Evolutionary conservation across 2,888 invertebrate genomes (phyloP).

Genomic region (Monoplex corrugatus): DNA sequence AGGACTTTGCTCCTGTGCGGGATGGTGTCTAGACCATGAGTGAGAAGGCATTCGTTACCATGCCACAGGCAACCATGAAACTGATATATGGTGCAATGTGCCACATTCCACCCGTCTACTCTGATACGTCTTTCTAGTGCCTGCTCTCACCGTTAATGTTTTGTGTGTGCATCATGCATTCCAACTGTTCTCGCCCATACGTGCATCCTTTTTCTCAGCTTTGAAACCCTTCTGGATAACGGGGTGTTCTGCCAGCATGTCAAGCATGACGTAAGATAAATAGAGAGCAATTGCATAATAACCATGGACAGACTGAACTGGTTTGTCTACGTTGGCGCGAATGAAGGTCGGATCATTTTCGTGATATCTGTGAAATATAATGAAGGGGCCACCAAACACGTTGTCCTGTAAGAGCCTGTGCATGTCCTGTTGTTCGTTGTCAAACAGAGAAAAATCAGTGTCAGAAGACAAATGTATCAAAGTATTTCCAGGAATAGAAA

Average conservation of each 20-base stretch:
- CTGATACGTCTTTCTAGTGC: not conserved
- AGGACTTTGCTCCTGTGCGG: not conserved
- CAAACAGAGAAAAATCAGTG: too few relatives aligned
- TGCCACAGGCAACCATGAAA: constrained; percentile 40
- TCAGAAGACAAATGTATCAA: too few relatives aligned
- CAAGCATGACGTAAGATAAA: not conserved
- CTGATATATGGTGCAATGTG: not conserved
- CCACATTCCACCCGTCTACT: not conserved
- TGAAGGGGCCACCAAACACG: not conserved
- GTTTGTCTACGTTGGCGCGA: not conserved
- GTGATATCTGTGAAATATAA: not conserved
- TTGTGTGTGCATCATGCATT: not conserved
- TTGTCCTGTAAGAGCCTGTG: not conserved
- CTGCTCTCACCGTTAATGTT: not conserved
- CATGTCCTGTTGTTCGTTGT: too few relatives aligned
- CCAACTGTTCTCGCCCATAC: not conserved
- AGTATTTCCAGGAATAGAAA: too few relatives aligned
- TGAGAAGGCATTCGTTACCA: constrained; percentile 22
- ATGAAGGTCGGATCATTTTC: not conserved
- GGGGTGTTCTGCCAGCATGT: not conserved
- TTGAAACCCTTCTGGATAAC: not conserved
- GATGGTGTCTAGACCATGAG: not conserved
- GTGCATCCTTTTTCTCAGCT: not conserved
- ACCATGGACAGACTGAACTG: not conserved
- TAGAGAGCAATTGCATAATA: not conserved